Conservation (phyloP, 1,140 invertebrate genomes). For the Trissolcus basalis region DNA sequence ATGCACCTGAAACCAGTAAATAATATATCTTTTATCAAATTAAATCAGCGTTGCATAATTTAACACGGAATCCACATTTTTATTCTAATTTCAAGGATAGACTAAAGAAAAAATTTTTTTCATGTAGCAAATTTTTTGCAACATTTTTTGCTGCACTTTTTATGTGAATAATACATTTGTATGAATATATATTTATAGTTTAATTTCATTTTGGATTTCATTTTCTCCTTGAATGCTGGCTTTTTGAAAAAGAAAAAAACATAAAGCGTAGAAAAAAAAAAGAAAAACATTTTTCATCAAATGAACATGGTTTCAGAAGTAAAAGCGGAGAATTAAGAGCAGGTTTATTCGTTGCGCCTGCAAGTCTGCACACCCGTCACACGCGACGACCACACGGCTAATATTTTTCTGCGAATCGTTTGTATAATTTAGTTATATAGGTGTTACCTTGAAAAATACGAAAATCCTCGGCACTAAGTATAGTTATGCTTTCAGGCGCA, state of each 20-base stretch:
- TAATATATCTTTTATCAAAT: constrained; percentile 31
- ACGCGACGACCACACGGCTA: constrained; percentile 31
- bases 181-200: too few species aligned
- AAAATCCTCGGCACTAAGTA: constrained; percentile 30
- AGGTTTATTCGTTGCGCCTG: constrained; percentile 31
- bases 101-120: too few species aligned
- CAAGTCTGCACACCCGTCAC: constrained; percentile 24
- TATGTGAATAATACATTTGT: too few species aligned
- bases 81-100: too few species aligned
- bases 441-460: constrained; percentile 52
- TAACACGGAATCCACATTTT: neutral
- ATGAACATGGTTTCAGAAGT: constrained; percentile 23
- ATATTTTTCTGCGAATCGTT: constrained; percentile 43
- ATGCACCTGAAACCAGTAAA: neutral
- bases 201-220: too few species aligned
- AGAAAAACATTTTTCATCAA: too few species aligned
- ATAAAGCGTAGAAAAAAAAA: too few species aligned
- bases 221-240: too few species aligned
- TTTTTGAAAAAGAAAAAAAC: too few species aligned
- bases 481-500: constrained; percentile 31
- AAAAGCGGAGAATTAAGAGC: constrained; percentile 27
- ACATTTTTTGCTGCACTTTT: too few species aligned
- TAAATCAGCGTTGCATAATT: constrained; percentile 22
- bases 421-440: constrained; percentile 48
- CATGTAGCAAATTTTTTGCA: too few species aligned